These are phyloP conservation scores for Tribolium freemani DNA, from an alignment of 2,888 invertebrate genomes.

Conservation along the genomic window DNA sequence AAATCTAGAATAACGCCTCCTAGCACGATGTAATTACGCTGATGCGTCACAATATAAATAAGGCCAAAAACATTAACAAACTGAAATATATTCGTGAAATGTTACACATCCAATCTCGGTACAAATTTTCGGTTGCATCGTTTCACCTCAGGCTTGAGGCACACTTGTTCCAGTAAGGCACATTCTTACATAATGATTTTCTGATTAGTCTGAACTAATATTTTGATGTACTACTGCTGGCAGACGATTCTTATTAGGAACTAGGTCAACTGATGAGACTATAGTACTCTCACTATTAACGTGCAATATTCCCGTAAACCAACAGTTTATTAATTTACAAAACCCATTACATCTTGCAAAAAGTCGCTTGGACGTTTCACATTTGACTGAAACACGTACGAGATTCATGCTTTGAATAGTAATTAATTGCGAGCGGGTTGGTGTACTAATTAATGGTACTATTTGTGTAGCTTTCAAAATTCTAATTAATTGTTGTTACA, in stretches of 20 bases:
- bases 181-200: slow-evolving; percentile 17
- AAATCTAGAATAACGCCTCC: slow-evolving; percentile 17
- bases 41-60: slow-evolving; percentile 8
- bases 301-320: too few relatives aligned
- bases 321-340: too few relatives aligned
- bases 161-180: slow-evolving; percentile 22
- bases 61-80: slow-evolving; percentile 26
- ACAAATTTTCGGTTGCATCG: slow-evolving; percentile 29
- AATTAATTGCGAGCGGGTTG: too few relatives aligned
- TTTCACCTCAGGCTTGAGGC: slow-evolving; percentile 4
- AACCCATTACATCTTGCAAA: too few relatives aligned
- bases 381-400: too few relatives aligned
- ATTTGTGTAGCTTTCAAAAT: too few relatives aligned
- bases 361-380: too few relatives aligned
- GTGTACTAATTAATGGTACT: too few relatives aligned
- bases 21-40: slow-evolving; percentile 1
- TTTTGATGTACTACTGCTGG: slow-evolving; percentile 44
- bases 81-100: slow-evolving; percentile 33
- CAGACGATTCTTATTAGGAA: slow-evolving; percentile 40
- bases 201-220: slow-evolving; percentile 39
- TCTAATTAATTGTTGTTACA: too few relatives aligned
- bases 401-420: too few relatives aligned
- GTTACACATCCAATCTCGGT: slow-evolving; percentile 17
- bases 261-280: slow-evolving; percentile 39
- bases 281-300: slow-evolving; percentile 13